Percentiles rank a stretch among this genome's conserved stretches.
phyloP scores from a whole-genome alignment of 2,797 vertebrate genomes.

The Propithecus deckenii region DNA sequence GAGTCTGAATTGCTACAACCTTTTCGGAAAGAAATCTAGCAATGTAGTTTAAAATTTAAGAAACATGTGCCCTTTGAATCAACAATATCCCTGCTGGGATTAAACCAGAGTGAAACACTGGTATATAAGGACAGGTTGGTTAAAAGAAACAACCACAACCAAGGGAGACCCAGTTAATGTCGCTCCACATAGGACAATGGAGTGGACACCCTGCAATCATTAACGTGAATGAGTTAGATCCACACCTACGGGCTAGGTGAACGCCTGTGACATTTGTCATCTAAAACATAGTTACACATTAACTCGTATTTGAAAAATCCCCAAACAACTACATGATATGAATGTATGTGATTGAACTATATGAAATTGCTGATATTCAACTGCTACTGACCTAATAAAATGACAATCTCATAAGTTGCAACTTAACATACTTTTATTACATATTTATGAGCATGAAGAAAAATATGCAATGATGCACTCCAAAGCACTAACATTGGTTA shows the following conservation, averaged over 20 bases:
- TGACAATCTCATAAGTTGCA: neutral
- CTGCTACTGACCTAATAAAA: neutral
- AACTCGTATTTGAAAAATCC: neutral
- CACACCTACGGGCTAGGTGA: neutral
- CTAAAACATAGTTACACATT: neutral
- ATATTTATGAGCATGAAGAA: neutral
- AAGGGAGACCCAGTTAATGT: neutral
- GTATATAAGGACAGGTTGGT: neutral
- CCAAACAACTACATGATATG: neutral
- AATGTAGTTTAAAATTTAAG: constrained; percentile 28
- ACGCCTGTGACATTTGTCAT: neutral
- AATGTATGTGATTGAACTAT: neutral
- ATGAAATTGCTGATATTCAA: neutral
- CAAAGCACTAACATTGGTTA: neutral
- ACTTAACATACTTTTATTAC: neutral
- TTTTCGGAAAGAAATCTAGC: neutral
- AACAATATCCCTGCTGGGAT: neutral
- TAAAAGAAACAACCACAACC: neutral
- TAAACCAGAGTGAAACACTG: neutral
- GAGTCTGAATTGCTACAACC: neutral
- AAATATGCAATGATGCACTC: neutral
- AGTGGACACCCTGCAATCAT: neutral
- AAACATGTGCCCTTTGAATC: neutral
- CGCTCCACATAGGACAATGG: neutral
- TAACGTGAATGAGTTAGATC: neutral